A percentile compares a stretch with the other conserved stretches of the same genome.
phyloP scores from a whole-genome alignment of 2,113 vertebrate species.

The Ailurus styani region DNA sequence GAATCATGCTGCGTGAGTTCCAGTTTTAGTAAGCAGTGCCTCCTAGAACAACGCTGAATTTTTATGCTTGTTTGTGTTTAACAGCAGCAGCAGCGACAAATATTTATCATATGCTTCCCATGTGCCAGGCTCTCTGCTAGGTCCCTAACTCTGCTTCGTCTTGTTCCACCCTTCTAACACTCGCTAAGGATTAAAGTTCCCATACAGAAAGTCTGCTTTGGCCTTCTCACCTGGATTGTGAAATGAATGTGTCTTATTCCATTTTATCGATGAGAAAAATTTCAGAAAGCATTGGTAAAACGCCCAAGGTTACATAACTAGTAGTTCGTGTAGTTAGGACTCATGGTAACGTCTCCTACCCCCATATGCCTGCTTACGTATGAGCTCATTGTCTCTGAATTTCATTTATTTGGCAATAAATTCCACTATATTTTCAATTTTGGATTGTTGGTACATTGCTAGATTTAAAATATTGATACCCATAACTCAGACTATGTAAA shows the following conservation, averaged over 20 bases:
- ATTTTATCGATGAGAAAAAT: background rate
- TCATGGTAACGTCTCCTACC: background rate
- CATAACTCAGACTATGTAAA: background rate
- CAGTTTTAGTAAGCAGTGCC: background rate
- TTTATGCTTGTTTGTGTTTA: background rate
- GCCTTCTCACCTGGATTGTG: background rate
- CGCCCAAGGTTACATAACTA: background rate
- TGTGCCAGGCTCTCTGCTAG: background rate
- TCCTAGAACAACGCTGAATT: background rate
- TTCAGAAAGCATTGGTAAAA: background rate
- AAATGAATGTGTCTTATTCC: background rate
- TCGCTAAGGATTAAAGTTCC: background rate
- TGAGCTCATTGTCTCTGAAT: background rate
- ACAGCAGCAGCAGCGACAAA: background rate
- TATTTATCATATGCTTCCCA: background rate
- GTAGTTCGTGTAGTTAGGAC: background rate
- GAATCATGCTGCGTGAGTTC: background rate
- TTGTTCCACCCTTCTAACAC: background rate
- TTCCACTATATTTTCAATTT: background rate
- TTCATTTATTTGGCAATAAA: background rate
- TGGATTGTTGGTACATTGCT: background rate
- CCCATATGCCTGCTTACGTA: background rate
- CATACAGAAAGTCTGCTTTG: background rate
- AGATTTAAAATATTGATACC: slow-evolving; percentile 3
- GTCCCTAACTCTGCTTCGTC: too few species aligned